A percentile compares a stretch with the other conserved stretches of the same genome.
These are phyloP conservation scores for Hoplostethus atlanticus DNA, from an alignment of 2,797 vertebrate species.

Conservation along the genomic window DNA sequence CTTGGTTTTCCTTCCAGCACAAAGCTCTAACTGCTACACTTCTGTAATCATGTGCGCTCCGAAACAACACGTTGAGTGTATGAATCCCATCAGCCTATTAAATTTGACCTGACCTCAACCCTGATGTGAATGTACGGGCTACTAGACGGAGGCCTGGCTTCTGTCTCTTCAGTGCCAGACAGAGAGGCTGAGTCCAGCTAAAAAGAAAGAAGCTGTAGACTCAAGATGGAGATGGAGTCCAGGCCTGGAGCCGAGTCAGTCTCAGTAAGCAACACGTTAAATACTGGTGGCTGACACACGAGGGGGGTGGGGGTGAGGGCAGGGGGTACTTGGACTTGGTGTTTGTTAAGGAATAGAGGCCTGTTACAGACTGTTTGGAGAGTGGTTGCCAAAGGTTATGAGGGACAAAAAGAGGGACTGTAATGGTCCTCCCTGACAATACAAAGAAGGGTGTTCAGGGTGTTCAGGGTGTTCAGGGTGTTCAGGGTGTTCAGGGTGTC, in stretches of 20 bases:
- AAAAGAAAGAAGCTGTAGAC: slow-evolving; percentile 34
- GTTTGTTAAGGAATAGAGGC: slow-evolving; percentile 16
- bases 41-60: slow-evolving; percentile 3
- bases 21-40: slow-evolving; percentile 30
- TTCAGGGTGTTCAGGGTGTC: slow-evolving; percentile 16
- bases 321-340: slow-evolving; percentile 21
- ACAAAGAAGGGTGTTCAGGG: neutral
- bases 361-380: slow-evolving; percentile 13
- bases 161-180: slow-evolving; percentile 66
- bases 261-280: slow-evolving; percentile 68
- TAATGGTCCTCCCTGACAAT: neutral
- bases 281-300: slow-evolving; percentile 55
- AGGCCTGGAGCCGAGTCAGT: slow-evolving; percentile 60
- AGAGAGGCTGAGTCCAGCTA: slow-evolving; percentile 26
- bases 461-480: neutral
- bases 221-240: slow-evolving; percentile 61
- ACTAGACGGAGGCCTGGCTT: slow-evolving; percentile 73
- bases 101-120: slow-evolving; percentile 68
- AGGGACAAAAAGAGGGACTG: neutral
- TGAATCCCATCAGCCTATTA: slow-evolving; percentile 46
- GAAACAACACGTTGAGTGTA: slow-evolving; percentile 43
- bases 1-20: neutral
- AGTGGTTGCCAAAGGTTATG: neutral
- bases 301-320: neutral
- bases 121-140: slow-evolving; percentile 46